Conservation (phyloP, 2,888 invertebrate species). For the Latheticus oryzae region DNA sequence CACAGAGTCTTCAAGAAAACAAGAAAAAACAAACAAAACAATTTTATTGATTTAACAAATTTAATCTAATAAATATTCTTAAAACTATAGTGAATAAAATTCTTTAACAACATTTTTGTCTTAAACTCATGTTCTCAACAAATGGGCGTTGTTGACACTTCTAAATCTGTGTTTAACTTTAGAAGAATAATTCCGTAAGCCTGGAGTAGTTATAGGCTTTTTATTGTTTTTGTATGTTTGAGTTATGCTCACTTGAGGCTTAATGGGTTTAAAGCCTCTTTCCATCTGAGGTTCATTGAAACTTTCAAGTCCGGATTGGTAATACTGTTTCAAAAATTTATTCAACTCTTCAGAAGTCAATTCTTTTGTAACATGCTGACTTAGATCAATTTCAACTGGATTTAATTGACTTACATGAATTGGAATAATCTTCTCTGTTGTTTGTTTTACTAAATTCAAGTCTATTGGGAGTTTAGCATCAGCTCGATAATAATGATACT, state of each 20-base stretch:
- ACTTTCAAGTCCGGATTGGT: conserved; percentile 43
- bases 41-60: too few species aligned
- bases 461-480: conserved; percentile 51
- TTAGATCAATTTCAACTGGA: conserved; percentile 55
- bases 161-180: conserved; percentile 35
- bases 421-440: conserved; percentile 52
- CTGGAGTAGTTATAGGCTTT: conserved; percentile 66
- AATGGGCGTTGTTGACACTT: conserved; percentile 11
- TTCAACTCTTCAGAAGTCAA: conserved; percentile 52
- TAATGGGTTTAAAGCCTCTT: conserved; percentile 56
- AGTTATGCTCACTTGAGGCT: conserved; percentile 47
- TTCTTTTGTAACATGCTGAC: conserved; percentile 44
- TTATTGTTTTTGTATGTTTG: conserved; percentile 61
- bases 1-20: too few species aligned
- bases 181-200: conserved; percentile 65
- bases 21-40: too few species aligned
- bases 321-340: conserved; percentile 52
- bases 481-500: conserved; percentile 23
- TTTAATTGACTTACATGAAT: conserved; percentile 54
- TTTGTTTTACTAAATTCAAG: conserved; percentile 50
- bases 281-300: conserved; percentile 50
- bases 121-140: too few species aligned
- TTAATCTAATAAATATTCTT: too few species aligned
- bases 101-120: too few species aligned
- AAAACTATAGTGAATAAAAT: too few species aligned